phyloP scores from a whole-genome alignment of 2,888 invertebrate species.

The Agonopterix alstromeriana region DNA sequence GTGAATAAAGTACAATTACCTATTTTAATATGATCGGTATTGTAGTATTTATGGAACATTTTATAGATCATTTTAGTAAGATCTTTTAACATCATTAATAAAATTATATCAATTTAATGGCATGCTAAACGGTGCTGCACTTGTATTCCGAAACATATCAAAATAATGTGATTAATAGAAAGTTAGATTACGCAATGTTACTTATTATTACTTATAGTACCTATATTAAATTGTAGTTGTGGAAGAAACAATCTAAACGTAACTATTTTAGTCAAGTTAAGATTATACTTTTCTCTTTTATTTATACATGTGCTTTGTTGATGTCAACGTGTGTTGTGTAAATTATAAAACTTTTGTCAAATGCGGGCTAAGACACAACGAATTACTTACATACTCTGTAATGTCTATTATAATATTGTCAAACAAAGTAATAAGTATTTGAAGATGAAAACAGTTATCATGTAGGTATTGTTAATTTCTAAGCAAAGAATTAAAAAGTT shows the following conservation, averaged over 20 bases:
- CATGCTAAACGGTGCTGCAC: constrained; percentile 62
- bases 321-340: background rate
- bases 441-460: too few species aligned
- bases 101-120: constrained; percentile 35
- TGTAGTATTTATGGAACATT: constrained; percentile 60
- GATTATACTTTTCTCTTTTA: too few species aligned
- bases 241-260: background rate
- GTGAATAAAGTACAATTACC: constrained; percentile 56
- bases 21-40: constrained; percentile 69
- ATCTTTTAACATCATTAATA: constrained; percentile 28
- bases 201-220: background rate
- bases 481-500: too few species aligned
- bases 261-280: too few species aligned
- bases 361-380: constrained; percentile 72
- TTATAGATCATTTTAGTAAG: constrained; percentile 55
- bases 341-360: constrained; percentile 59
- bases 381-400: constrained; percentile 33
- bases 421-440: too few species aligned
- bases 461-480: too few species aligned
- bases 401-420: background rate
- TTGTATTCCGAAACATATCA: constrained; percentile 60
- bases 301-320: too few species aligned
- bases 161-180: constrained; percentile 60
- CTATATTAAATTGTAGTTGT: background rate
- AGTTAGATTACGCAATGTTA: background rate